A percentile compares a stretch with the other conserved stretches of the same genome.
These are phyloP conservation scores for Herpetotheres cachinnans DNA, from an alignment of 2,113 vertebrate genomes.

Conservation along the genomic window DNA sequence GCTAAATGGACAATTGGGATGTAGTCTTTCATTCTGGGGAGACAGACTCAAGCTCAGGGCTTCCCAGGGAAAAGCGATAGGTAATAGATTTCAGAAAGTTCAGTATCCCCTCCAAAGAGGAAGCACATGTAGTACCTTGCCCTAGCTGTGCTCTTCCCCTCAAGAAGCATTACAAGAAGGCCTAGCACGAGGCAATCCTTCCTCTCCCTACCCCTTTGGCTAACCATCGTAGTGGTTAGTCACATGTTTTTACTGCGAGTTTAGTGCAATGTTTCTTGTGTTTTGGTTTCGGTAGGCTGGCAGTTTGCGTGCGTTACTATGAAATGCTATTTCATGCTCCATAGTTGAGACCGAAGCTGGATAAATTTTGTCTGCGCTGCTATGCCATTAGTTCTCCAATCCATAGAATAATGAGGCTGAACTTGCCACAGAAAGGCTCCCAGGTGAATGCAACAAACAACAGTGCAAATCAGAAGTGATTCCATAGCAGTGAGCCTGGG, in stretches of 20 bases:
- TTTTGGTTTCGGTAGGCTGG: background rate
- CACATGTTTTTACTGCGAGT: background rate
- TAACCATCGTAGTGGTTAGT: background rate
- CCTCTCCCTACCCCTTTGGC: background rate
- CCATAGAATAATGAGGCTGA: background rate
- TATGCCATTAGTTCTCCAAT: background rate
- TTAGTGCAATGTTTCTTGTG: background rate
- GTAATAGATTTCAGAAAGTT: background rate
- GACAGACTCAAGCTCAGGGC: background rate
- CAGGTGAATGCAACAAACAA: background rate
- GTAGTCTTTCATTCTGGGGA: background rate
- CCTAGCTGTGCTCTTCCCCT: background rate
- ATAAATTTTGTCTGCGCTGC: background rate
- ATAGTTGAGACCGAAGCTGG: background rate
- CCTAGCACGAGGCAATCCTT: background rate
- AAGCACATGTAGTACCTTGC: background rate
- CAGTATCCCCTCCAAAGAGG: background rate
- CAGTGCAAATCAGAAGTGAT: background rate
- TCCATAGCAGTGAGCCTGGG: background rate
- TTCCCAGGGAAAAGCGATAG: background rate
- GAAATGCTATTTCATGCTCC: background rate
- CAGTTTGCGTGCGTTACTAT: background rate
- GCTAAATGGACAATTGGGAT: too few relatives aligned
- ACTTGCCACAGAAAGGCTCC: background rate
- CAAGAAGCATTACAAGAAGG: background rate